Evolutionary conservation across 2,113 vertebrate genomes (phyloP).

Genomic region (Trachemys scripta): DNA sequence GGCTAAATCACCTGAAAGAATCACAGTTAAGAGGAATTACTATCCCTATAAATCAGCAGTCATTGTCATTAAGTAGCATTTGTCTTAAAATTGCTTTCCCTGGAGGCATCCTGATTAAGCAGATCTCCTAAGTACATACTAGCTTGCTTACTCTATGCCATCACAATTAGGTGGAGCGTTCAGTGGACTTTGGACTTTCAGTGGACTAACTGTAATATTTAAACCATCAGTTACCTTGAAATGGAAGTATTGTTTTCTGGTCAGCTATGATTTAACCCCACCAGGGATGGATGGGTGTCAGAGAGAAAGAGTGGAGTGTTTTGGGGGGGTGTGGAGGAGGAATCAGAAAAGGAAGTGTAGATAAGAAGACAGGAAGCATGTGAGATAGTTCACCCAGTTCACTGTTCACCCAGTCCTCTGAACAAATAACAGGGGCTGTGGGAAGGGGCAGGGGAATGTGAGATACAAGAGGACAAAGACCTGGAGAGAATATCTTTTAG

Average conservation of each 20-base stretch:
- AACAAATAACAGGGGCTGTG: not conserved
- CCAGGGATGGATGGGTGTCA: not conserved
- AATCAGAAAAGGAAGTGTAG: not conserved
- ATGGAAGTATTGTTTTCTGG: not conserved
- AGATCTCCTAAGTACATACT: not conserved
- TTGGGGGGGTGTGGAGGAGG: no score
- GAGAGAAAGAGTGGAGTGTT: not conserved
- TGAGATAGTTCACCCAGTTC: not conserved
- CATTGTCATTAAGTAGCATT: constrained; percentile 25
- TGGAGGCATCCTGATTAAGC: not conserved
- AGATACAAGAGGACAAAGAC: not conserved
- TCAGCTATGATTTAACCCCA: not conserved
- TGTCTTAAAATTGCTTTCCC: constrained; percentile 1
- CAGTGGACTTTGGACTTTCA: not conserved
- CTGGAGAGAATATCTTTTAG: not conserved
- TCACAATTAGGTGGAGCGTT: not conserved
- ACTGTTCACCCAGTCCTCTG: not conserved
- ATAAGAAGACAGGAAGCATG: not conserved
- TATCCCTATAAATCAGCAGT: constrained; percentile 36
- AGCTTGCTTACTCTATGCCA: not conserved
- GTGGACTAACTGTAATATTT: not conserved
- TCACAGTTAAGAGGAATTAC: constrained; percentile 3
- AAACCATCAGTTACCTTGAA: not conserved
- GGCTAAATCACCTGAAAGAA: constrained; percentile 22
- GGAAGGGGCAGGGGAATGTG: not conserved